phyloP scores from a whole-genome alignment of 2,888 invertebrate genomes.

The Tetragonisca angustula region DNA sequence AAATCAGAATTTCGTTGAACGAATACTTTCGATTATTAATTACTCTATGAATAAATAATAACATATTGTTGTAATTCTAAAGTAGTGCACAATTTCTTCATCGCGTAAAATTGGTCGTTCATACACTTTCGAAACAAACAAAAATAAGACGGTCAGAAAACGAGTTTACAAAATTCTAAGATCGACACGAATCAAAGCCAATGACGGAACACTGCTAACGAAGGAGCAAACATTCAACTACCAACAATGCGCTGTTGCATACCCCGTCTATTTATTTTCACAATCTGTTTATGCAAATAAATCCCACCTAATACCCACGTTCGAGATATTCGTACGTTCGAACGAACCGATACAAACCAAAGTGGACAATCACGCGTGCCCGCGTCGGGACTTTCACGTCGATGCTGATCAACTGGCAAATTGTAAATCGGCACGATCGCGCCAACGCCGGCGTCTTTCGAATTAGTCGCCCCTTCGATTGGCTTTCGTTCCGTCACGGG shows the following conservation, averaged over 20 bases:
- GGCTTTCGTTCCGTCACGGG: constrained; percentile 3
- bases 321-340: background rate
- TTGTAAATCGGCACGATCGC: background rate
- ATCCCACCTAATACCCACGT: background rate
- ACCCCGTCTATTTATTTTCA: background rate
- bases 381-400: background rate
- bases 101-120: too few species aligned
- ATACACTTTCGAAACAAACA: too few species aligned
- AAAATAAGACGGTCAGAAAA: too few species aligned
- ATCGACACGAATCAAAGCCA: background rate
- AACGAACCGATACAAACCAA: background rate
- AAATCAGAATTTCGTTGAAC: too few species aligned
- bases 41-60: background rate
- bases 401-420: background rate
- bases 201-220: background rate
- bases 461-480: background rate
- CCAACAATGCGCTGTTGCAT: background rate
- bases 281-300: background rate
- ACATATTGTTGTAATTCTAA: too few species aligned
- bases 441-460: background rate
- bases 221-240: background rate
- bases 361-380: background rate
- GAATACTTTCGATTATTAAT: background rate
- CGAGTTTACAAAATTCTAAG: background rate
- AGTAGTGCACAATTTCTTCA: too few species aligned